phyloP scores from a whole-genome alignment of 2,797 vertebrate species.

The Siniperca obscura region DNA sequence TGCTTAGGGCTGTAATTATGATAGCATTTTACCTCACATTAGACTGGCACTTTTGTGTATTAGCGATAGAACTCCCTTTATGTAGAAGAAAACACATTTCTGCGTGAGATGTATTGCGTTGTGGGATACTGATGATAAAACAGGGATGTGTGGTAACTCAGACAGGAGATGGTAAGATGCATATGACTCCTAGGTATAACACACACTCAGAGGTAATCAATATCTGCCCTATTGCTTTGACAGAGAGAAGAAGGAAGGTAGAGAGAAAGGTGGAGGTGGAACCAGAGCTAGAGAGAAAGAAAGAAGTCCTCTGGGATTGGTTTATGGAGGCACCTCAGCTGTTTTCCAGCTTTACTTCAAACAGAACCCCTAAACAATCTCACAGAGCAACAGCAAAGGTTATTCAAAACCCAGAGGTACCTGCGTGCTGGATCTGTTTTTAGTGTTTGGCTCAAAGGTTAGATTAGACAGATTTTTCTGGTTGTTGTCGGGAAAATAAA shows the following conservation, averaged over 20 bases:
- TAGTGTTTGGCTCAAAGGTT: constrained; percentile 62
- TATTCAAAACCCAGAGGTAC: constrained; percentile 65
- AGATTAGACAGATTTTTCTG: constrained; percentile 52
- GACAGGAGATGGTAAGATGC: constrained; percentile 44
- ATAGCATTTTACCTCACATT: constrained; percentile 16
- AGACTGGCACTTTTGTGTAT: constrained; percentile 21
- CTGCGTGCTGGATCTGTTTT: constrained; percentile 63
- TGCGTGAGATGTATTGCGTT: constrained; percentile 45
- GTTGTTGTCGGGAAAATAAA: constrained; percentile 43
- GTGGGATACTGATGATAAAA: constrained; percentile 61
- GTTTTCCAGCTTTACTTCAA: constrained; percentile 68
- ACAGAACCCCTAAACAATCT: constrained; percentile 60
- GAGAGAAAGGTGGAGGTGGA: constrained; percentile 60
- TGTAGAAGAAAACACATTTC: constrained; percentile 33
- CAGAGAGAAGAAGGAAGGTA: constrained; percentile 36
- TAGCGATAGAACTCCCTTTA: constrained; percentile 15
- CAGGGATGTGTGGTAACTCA: constrained; percentile 40
- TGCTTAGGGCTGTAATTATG: constrained; percentile 21
- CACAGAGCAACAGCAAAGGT: constrained; percentile 66
- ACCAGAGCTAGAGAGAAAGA: constrained; percentile 48
- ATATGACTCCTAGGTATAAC: constrained; percentile 63
- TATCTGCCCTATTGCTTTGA: constrained; percentile 71
- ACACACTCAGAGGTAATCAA: constrained; percentile 68
- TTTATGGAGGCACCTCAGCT: constrained; percentile 64
- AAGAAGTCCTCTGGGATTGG: constrained; percentile 45